phyloP scores from a whole-genome alignment of 92 coral and sea anemone genomes.

The Anthopleura xanthogrammica region DNA sequence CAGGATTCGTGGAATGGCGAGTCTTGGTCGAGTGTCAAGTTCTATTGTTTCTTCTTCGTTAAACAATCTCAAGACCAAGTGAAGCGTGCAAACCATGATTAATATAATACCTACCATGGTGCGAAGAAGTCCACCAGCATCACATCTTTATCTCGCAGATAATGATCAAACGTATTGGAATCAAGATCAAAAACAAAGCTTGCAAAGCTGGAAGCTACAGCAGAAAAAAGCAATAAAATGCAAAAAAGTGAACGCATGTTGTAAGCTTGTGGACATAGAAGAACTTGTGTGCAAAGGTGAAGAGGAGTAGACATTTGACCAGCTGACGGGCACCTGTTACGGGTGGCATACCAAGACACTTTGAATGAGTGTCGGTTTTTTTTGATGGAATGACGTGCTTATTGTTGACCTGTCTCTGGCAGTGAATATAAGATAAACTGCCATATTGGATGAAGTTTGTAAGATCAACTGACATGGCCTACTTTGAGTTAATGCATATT shows the following conservation, averaged over 20 bases:
- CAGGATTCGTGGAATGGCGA: neutral
- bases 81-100: neutral
- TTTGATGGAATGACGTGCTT: conserved; percentile 28
- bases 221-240: conserved; percentile 17
- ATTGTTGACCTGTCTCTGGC: neutral
- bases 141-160: conserved; percentile 81
- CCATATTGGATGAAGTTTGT: neutral
- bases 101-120: conserved; percentile 75
- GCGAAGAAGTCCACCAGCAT: conserved; percentile 97
- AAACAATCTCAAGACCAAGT: neutral
- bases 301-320: conserved; percentile 13
- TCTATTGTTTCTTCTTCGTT: neutral
- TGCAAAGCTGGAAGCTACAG: conserved; percentile 38
- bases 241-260: neutral
- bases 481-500: conserved; percentile 14
- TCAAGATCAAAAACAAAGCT: conserved; percentile 70
- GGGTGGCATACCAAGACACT: conserved; percentile 8
- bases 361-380: conserved; percentile 16
- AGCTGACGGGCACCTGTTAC: conserved; percentile 9
- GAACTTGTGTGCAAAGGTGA: conserved; percentile 13
- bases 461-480: neutral
- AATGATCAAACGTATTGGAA: conserved; percentile 73
- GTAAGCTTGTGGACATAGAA: neutral
- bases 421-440: conserved; percentile 27
- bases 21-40: neutral